Conservation (phyloP, 2,797 vertebrate genomes). For the Natrix natrix region DNA sequence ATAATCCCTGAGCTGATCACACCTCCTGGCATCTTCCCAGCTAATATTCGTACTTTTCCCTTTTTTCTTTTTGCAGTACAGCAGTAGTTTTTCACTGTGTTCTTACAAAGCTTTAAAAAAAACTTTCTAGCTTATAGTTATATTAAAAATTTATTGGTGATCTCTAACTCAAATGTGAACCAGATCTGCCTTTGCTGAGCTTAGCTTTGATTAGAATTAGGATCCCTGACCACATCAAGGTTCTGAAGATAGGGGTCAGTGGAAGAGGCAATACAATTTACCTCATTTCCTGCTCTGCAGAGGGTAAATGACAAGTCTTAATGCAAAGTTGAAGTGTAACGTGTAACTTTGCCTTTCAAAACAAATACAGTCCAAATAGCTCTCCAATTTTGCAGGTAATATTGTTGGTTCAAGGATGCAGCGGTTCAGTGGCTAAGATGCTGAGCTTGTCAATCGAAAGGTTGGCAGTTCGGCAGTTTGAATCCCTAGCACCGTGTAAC, state of each 20-base stretch:
- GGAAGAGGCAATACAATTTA: not conserved
- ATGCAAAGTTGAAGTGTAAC: not conserved
- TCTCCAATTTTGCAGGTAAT: not conserved
- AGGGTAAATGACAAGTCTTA: not conserved
- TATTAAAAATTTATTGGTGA: not conserved
- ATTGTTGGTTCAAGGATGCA: not conserved
- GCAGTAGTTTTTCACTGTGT: not conserved
- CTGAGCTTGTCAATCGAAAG: too few species aligned
- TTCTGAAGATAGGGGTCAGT: not conserved
- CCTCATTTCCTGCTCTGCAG: not conserved
- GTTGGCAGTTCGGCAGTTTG: too few species aligned
- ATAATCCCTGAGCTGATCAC: not conserved
- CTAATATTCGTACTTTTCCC: not conserved
- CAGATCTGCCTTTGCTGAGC: not conserved
- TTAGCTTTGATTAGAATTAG: not conserved
- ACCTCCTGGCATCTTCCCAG: not conserved
- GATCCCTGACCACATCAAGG: not conserved
- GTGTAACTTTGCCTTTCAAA: not conserved
- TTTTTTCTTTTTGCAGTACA: not conserved
- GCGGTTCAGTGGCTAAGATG: too few species aligned
- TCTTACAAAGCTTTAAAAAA: not conserved
- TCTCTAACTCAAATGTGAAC: not conserved
- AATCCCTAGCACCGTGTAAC: too few species aligned
- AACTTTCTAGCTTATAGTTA: not conserved
- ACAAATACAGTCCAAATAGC: not conserved